A percentile compares a stretch with the other conserved stretches of the same genome.
phyloP scores from a whole-genome alignment of 2,888 invertebrate genomes.

The Melanchra persicariae region DNA sequence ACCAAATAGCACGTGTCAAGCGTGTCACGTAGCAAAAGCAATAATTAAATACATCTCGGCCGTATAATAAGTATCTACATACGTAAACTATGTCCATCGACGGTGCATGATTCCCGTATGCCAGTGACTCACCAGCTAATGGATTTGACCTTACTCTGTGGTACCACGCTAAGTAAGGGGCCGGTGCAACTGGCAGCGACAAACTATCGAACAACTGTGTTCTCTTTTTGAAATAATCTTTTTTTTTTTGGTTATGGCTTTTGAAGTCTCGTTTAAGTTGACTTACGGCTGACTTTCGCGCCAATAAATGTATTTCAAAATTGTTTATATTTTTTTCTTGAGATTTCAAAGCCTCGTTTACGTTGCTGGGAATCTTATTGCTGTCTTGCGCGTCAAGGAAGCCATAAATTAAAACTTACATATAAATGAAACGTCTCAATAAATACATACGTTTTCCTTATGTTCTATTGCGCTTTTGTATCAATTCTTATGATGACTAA shows the following conservation, averaged over 20 bases:
- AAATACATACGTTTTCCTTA: slow-evolving; percentile 32
- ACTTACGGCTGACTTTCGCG: neutral
- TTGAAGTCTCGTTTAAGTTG: neutral
- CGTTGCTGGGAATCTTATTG: neutral
- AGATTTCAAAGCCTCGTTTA: neutral
- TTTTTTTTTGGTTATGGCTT: neutral
- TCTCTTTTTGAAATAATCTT: slow-evolving; percentile 33
- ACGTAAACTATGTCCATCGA: slow-evolving; percentile 44
- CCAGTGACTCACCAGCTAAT: slow-evolving; percentile 72
- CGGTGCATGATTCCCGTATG: slow-evolving; percentile 64
- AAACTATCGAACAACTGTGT: slow-evolving; percentile 25
- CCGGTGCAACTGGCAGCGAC: slow-evolving; percentile 58
- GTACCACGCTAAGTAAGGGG: slow-evolving; percentile 61
- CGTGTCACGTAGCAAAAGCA: slow-evolving; percentile 16
- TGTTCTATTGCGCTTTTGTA: slow-evolving; percentile 20
- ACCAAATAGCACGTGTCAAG: slow-evolving; percentile 14
- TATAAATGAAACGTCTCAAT: neutral
- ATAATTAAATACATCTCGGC: slow-evolving; percentile 28
- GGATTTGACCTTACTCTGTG: slow-evolving; percentile 73
- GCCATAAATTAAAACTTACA: neutral
- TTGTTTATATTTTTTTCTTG: neutral
- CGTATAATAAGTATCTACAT: slow-evolving; percentile 17
- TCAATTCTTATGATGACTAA: slow-evolving; percentile 36
- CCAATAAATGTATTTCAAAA: neutral
- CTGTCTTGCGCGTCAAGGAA: neutral